Evolutionary conservation across 2,888 invertebrate species (phyloP), one percentile per base, ranked within the genome.

Genomic region (Amiota communis): DNA sequence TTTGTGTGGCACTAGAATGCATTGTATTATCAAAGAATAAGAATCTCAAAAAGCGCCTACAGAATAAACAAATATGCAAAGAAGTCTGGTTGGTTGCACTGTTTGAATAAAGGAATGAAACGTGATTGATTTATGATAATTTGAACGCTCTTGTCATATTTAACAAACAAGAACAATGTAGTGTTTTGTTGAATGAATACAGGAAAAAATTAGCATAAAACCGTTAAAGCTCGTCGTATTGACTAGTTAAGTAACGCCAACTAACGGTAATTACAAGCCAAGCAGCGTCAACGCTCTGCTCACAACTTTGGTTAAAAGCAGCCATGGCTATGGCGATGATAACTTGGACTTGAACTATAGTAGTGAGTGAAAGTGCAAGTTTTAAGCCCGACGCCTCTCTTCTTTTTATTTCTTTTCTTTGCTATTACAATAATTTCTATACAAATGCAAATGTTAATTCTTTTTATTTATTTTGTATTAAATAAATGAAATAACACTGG

Each of bases 281-380:
- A 11, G 9, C 15, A 59, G 1, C 23, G 1, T 3, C 23, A n/a
- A n/a, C n/a, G n/a, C n/a, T n/a, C 9, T 10, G 10, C 57, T 15
- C 57, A 9, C 57, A 2, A 57, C 1, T 17, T 57, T 10, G 15
- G 9, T 17, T 12, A 51, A 51, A 51, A 12, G 53, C 59, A 9
- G 20, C 17, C 59, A 59, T 59, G 17, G 20, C 59, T 10, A 59
- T 59, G 17, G 20, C 59, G 17, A 59, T 59, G 17, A 23, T 11
- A 46, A 63, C 13, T 15, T 12, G 46, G n/a, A n/a, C 46, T 46
- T n/a, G n/a, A 8, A 8, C 9, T n/a, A 36, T 36, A 68, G 67
- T n/a, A n/a, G n/a, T n/a, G n/a, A n/a, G n/a, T 68, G 67, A 68
- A 68, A 68, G 67, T 68, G 67, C n/a, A 53, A 68, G 67, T 53